Evolutionary conservation across 1,140 invertebrate species (phyloP), one percentile per base, ranked within the genome.

Genomic region (Heliconius eleuchia): DNA sequence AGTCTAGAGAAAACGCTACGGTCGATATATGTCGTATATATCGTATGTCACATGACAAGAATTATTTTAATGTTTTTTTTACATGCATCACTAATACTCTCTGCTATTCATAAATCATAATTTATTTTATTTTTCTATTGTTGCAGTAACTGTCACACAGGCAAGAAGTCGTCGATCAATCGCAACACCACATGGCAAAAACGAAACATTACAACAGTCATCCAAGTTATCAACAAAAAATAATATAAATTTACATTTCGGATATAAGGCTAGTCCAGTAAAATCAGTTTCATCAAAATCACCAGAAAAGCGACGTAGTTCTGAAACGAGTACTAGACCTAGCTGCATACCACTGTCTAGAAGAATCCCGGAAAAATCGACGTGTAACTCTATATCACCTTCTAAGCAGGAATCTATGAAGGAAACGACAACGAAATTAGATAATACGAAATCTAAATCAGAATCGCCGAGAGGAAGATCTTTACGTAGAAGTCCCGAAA

Each of bases 301-400:
- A n/a, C 80, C 85, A 71, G 92, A 94, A 77, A 91, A 87, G 75
- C 88, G 90, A 80, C 85, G 88, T 80, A 90, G 85, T 87, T 86
- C 85, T 78, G 93, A 94, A 81, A 80, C 80, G 70, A 82, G 80
- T 73, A 79, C 82, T 50, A 94, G 93, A 85, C 92, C 92, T 74
- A 94, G 93, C 80, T 89, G 84, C 78, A 94, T 94, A 85, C 93
- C 93, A 42, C 82, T 93, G 71, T 94, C 93, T 13, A 94, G 90
- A 83, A 93, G 90, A 84, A 82, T 85, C 46, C 76, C 86, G 19
- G 91, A 92, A 74, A 91, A 90, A 83, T 81, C 80, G 73, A 86
- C 79, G 71, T 82, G 85, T 39, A 87, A 85, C 71, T 91, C 91
- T 39, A 86, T 82, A 80, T 92, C 92, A 39, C 90, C 92, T 66